Conservation (phyloP, 2,113 vertebrate species). For the Elaphurus davidianus region DNA sequence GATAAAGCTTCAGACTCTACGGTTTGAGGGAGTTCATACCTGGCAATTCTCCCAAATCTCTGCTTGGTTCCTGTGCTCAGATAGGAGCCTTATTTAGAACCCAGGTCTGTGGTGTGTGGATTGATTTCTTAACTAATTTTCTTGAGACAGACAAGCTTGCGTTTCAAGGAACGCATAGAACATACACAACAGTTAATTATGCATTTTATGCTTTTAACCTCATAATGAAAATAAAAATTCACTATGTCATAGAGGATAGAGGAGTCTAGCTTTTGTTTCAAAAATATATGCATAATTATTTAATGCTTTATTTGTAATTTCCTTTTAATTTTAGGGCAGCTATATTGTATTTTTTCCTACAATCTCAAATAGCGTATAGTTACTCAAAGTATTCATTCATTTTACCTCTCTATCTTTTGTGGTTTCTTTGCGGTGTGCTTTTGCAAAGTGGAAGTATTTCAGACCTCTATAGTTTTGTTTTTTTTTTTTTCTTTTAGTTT, state of each 20-base stretch:
- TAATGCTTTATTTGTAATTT: conserved; percentile 30
- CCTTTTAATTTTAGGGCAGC: neutral
- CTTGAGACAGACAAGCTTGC: neutral
- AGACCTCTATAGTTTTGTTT: conserved; percentile 1
- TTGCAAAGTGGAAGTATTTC: conserved; percentile 41
- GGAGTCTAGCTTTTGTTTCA: neutral
- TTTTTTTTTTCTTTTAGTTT: neutral
- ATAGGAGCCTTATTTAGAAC: neutral
- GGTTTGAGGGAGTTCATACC: neutral
- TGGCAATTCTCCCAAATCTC: neutral
- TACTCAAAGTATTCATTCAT: neutral
- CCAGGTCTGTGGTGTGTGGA: neutral
- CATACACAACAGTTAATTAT: neutral
- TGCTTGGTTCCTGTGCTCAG: neutral
- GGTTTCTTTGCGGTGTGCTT: conserved; percentile 16
- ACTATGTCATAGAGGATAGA: neutral
- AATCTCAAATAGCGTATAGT: neutral
- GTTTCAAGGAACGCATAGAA: neutral
- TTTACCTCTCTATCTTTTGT: neutral
- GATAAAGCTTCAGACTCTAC: neutral
- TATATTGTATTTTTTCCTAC: neutral
- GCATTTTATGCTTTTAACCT: neutral
- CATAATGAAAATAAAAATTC: neutral
- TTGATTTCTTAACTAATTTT: neutral
- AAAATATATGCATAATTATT: neutral